Percentiles rank a stretch among this genome's conserved stretches.
Conservation (phyloP, 2,888 invertebrate species). For the Argyresthia albistria region DNA sequence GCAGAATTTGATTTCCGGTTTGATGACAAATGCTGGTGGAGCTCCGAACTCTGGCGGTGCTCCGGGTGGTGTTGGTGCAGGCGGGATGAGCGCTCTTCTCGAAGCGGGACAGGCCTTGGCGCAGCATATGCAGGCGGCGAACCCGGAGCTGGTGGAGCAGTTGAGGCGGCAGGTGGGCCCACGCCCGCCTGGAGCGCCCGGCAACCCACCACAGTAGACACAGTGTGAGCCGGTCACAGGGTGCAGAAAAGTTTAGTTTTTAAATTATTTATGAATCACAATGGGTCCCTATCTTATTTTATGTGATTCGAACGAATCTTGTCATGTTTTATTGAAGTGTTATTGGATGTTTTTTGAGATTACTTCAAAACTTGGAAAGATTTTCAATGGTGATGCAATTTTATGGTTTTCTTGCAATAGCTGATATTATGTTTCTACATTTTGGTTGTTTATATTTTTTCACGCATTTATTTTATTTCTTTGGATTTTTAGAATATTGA, state of each 20-base stretch:
- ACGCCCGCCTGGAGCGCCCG: slow-evolving; percentile 15
- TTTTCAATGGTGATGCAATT: no score
- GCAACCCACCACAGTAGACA: slow-evolving; percentile 2
- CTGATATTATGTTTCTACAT: no score
- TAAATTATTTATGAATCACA: neutral
- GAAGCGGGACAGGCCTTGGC: slow-evolving; percentile 86
- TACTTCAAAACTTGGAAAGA: no score
- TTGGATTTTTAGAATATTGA: no score
- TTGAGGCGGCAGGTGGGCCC: slow-evolving; percentile 73
- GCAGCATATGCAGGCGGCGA: slow-evolving; percentile 84
- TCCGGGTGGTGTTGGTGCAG: slow-evolving; percentile 19
- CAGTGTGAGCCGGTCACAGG: neutral
- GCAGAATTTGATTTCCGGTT: slow-evolving; percentile 79
- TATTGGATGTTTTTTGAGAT: no score
- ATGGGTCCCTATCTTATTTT: neutral
- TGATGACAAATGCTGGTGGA: slow-evolving; percentile 50
- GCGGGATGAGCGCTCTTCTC: slow-evolving; percentile 50
- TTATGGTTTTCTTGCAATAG: no score
- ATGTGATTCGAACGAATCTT: neutral
- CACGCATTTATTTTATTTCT: neutral
- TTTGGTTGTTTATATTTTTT: neutral
- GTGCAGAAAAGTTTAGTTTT: neutral
- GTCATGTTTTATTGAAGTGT: neutral
- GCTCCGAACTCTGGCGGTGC: slow-evolving; percentile 12
- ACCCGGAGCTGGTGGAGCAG: slow-evolving; percentile 87